A percentile compares a stretch with the other conserved stretches of the same genome.
These are phyloP conservation scores for Cyprinodon tularosa DNA, from an alignment of 2,113 vertebrate genomes.

Conservation along the genomic window DNA sequence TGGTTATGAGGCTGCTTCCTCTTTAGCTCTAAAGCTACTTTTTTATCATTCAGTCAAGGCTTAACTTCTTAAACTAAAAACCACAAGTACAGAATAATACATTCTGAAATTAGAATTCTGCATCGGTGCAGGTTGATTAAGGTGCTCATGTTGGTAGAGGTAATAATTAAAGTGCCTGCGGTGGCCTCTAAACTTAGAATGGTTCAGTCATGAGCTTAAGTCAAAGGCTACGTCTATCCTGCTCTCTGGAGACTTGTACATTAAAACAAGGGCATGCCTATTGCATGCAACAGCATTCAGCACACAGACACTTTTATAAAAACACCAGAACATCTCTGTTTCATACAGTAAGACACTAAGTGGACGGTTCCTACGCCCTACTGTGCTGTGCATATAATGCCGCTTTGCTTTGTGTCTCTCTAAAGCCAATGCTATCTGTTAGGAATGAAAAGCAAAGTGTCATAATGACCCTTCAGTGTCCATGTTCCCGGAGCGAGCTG, in stretches of 20 bases:
- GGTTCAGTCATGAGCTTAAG: conserved; percentile 49
- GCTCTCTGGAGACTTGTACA: conserved; percentile 48
- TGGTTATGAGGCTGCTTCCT: conserved; percentile 68
- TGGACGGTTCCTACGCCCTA: conserved; percentile 35
- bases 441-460: conserved; percentile 32
- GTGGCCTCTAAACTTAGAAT: conserved; percentile 55
- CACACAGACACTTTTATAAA: conserved; percentile 30
- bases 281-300: conserved; percentile 32
- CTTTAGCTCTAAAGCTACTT: conserved; percentile 4
- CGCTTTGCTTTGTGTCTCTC: conserved; percentile 19
- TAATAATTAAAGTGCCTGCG: conserved; percentile 44
- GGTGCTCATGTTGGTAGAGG: conserved; percentile 11
- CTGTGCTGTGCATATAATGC: conserved; percentile 6
- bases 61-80: conserved; percentile 43
- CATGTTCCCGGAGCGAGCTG: conserved; percentile 32
- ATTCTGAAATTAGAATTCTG: conserved; percentile 72
- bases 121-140: conserved; percentile 48
- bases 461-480: conserved; percentile 14
- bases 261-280: conserved; percentile 62
- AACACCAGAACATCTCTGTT: conserved; percentile 19
- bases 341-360: conserved; percentile 41
- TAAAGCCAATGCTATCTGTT: conserved; percentile 26
- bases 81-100: conserved; percentile 37
- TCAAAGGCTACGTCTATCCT: conserved; percentile 53
- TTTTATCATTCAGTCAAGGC: conserved; percentile 32